Base-by-base conservation (phyloP, 2,888 invertebrate species). In the Macropis europaea region DNA sequence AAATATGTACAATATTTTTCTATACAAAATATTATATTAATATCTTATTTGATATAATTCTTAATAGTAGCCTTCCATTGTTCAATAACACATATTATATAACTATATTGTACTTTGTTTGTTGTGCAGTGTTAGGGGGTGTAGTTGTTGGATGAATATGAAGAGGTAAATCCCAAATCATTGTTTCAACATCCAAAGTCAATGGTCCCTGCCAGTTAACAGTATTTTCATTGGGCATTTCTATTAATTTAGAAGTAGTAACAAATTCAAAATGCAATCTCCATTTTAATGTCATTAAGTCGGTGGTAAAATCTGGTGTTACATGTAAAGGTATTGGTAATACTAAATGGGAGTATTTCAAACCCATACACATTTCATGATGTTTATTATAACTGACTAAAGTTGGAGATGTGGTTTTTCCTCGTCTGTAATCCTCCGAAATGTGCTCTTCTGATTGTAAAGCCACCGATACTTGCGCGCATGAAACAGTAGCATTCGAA, bases 101-200 rank as follows among this genome's bases (percentile, higher is more conserved):
- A 59, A 86, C 69, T 57, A 87, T 86, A 43, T 74, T 88, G 57
- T 89, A 87, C 82, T 87, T 89, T 6, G 85, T 87, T 72, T 87
- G 87, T 54, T 88, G 88, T 17, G 86, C 84, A 4, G 87, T 87
- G 72, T 89, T 89, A 3, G 88, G 88, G 2, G 89, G 89, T 3
- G 87, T 84, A 17, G 96, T 94, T 4, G 98, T 97, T 0, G 99
- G 97, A 90, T 97, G 97, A 67, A 99, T 94, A 86, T 96, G 96
- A 57, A 99, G 95, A 0, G 99, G 98, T 59, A 99, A 92, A 91
- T 99, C 97, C 99, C 99, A 99, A 11, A 98, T 95, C 97, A 99
- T 98, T 0, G 99, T 99, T 91, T 99, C 99, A 66, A 99, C 98
- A 9, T 97, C 94, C 28, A 98, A 92, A 76, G 94, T 94, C 1